These are phyloP conservation scores for Plagodis pulveraria DNA, from an alignment of 2,888 invertebrate species.

Conservation along the genomic window DNA sequence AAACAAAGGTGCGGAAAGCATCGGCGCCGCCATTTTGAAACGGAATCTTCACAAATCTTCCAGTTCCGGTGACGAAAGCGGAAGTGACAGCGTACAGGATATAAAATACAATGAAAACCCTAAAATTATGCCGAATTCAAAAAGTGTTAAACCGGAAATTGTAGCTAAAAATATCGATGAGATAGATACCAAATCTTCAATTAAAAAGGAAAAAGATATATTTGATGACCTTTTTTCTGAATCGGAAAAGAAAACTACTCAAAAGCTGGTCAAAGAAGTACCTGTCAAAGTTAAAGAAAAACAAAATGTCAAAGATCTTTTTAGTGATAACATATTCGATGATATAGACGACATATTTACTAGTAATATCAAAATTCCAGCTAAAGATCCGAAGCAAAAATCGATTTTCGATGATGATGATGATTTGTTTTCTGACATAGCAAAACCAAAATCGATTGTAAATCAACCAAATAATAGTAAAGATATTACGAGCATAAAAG, in stretches of 20 bases:
- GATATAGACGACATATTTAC: slow-evolving; percentile 77
- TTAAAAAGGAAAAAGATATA: slow-evolving; percentile 58
- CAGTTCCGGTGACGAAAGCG: slow-evolving; percentile 57
- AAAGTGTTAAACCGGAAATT: slow-evolving; percentile 16
- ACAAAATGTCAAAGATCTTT: slow-evolving; percentile 55
- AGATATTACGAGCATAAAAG: slow-evolving; percentile 23
- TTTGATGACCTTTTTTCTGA: slow-evolving; percentile 71
- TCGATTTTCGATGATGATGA: slow-evolving; percentile 70
- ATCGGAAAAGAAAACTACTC: slow-evolving; percentile 37
- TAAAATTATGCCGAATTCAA: neutral
- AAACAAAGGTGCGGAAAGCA: slow-evolving; percentile 66
- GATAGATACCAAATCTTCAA: slow-evolving; percentile 15
- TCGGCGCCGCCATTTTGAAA: slow-evolving; percentile 73
- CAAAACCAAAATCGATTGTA: slow-evolving; percentile 37
- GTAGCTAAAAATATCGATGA: slow-evolving; percentile 10
- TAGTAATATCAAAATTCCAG: slow-evolving; percentile 53
- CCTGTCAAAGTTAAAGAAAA: slow-evolving; percentile 38
- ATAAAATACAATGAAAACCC: slow-evolving; percentile 11
- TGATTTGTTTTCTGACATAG: slow-evolving; percentile 65
- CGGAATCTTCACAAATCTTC: slow-evolving; percentile 63
- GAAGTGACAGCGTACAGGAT: slow-evolving; percentile 30
- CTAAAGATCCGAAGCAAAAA: slow-evolving; percentile 49
- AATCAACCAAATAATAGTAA: slow-evolving; percentile 7
- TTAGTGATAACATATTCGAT: slow-evolving; percentile 74
- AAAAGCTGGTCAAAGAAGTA: slow-evolving; percentile 26